A percentile compares a stretch with the other conserved stretches of the same genome.
These are phyloP conservation scores for Blastomussa wellsi DNA, from an alignment of 92 coral and sea anemone genomes.

Conservation along the genomic window DNA sequence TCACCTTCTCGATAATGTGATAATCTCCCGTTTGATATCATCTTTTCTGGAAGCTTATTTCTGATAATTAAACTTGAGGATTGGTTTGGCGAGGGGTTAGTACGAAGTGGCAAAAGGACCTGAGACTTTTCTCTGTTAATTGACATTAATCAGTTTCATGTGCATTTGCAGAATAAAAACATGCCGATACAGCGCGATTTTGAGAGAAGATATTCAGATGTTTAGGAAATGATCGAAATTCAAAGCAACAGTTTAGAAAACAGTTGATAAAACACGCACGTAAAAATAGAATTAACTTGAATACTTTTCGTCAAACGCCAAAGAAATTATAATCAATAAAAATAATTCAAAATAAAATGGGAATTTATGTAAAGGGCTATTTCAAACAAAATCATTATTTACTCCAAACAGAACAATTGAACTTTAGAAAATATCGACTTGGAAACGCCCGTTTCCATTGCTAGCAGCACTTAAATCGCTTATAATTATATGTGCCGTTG, in stretches of 20 bases:
- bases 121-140: background rate
- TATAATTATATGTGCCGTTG: background rate
- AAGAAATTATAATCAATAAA: background rate
- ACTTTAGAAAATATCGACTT: background rate
- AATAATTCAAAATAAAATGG: background rate
- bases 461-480: background rate
- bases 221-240: conserved; percentile 1
- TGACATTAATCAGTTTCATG: background rate
- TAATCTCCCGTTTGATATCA: background rate
- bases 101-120: background rate
- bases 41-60: conserved; percentile 6
- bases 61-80: conserved; percentile 2
- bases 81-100: background rate
- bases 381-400: background rate
- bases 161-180: background rate
- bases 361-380: background rate
- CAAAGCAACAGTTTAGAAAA: background rate
- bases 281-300: background rate
- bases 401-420: background rate
- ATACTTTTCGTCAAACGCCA: background rate
- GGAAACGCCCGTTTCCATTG: background rate
- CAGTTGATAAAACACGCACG: background rate
- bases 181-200: conserved; percentile 29
- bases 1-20: conserved; percentile 27
- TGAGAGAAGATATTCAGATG: background rate